A percentile compares a stretch with the other conserved stretches of the same genome.
phyloP scores from a whole-genome alignment of 2,113 vertebrate species.

The Arothron firmamentum region DNA sequence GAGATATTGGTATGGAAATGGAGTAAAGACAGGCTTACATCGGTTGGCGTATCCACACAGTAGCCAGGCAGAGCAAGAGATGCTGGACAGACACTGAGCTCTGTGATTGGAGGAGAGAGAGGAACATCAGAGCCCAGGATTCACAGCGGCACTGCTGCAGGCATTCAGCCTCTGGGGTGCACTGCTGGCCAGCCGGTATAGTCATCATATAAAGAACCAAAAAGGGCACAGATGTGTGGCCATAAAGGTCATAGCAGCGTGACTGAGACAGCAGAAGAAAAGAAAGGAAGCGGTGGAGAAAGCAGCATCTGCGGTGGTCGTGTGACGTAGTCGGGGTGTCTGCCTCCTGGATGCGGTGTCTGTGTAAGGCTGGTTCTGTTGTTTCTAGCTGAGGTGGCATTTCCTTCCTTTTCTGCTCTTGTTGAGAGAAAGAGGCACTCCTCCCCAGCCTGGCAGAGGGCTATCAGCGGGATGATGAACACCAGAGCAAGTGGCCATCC shows the following conservation, averaged over 20 bases:
- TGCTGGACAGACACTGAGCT: constrained; percentile 59
- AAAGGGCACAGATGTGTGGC: constrained; percentile 1
- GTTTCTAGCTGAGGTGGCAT: no score
- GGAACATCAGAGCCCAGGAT: constrained; percentile 42
- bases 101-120: constrained; percentile 67
- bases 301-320: not conserved
- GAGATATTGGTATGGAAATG: constrained; percentile 13
- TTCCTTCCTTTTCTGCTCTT: no score
- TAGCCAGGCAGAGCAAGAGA: constrained; percentile 59
- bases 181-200: constrained; percentile 6
- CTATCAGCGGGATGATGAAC: no score
- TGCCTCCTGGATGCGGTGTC: no score
- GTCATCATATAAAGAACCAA: constrained; percentile 2
- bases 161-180: constrained; percentile 15
- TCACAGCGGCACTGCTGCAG: constrained; percentile 1
- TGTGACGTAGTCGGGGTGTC: no score
- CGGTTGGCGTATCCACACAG: constrained; percentile 55
- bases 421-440: no score
- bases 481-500: no score
- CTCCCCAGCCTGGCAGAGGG: no score
- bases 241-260: not conserved
- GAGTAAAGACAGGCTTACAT: constrained; percentile 64
- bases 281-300: constrained; percentile 1
- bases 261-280: constrained; percentile 3
- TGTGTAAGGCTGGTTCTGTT: no score